Evolutionary conservation across 2,113 vertebrate genomes (phyloP).

Genomic region (Pterophyllum scalare): DNA sequence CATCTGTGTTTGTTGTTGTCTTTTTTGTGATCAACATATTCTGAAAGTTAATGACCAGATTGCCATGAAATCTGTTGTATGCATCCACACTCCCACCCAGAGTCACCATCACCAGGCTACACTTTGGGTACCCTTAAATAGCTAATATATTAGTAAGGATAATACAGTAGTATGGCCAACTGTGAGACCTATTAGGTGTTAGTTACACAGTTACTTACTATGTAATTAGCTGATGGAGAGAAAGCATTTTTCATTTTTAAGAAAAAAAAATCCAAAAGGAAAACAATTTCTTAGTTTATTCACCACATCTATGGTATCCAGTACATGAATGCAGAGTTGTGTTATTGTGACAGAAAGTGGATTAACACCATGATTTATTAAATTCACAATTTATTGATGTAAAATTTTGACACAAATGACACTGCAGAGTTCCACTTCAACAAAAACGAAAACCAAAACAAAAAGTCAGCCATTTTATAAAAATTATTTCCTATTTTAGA

Average conservation of each 20-base stretch:
- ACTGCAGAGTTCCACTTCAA: neutral
- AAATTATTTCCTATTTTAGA: neutral
- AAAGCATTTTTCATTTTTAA: neutral
- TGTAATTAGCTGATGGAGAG: neutral
- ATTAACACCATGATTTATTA: neutral
- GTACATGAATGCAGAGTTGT: neutral
- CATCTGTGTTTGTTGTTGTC: constrained; percentile 35
- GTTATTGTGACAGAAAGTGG: neutral
- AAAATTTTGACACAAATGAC: neutral
- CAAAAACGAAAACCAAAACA: too few species aligned
- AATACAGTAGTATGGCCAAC: neutral
- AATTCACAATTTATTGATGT: neutral
- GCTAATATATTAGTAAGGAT: neutral
- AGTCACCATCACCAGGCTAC: neutral
- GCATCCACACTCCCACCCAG: constrained; percentile 20
- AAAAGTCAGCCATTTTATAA: neutral
- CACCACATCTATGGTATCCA: neutral
- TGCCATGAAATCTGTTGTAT: constrained; percentile 20
- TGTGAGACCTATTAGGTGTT: neutral
- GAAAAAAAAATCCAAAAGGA: neutral
- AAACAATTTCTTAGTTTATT: neutral
- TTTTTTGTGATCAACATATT: constrained; percentile 18
- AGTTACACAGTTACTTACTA: neutral
- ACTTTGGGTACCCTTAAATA: neutral
- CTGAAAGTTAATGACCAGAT: neutral